A percentile compares a stretch with the other conserved stretches of the same genome.
phyloP scores from a whole-genome alignment of 2,888 invertebrate genomes.

The Chorisops tibialis region DNA sequence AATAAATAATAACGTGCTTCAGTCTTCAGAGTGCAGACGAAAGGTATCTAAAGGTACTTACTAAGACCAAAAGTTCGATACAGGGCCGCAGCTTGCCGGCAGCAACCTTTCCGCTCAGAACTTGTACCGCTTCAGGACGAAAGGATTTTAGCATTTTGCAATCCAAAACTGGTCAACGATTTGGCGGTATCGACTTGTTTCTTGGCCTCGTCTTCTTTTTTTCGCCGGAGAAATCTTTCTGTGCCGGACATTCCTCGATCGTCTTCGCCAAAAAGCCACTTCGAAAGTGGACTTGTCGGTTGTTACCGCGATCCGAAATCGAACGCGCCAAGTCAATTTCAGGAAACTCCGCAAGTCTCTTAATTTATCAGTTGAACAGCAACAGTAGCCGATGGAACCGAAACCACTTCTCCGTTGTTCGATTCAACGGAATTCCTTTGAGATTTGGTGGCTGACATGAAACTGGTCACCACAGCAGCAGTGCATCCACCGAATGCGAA shows the following conservation, averaged over 20 bases:
- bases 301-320: slow-evolving; percentile 1
- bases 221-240: neutral
- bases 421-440: too few relatives aligned
- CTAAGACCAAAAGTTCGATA: neutral
- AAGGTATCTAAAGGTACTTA: neutral
- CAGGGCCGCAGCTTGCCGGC: neutral
- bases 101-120: slow-evolving; percentile 21
- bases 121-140: slow-evolving; percentile 32
- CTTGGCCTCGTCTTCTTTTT: slow-evolving; percentile 11
- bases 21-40: slow-evolving; percentile 14
- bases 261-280: neutral
- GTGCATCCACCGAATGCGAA: neutral
- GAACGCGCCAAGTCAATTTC: slow-evolving; percentile 24
- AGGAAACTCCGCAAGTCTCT: slow-evolving; percentile 24
- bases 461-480: too few relatives aligned
- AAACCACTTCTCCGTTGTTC: too few relatives aligned
- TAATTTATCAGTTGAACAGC: slow-evolving; percentile 26
- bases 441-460: too few relatives aligned
- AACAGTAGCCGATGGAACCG: neutral
- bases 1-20: slow-evolving; percentile 34
- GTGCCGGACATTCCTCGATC: neutral
- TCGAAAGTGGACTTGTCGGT: neutral
- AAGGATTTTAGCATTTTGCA: slow-evolving; percentile 29
- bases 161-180: slow-evolving; percentile 26
- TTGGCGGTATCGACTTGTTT: slow-evolving; percentile 19